Evolutionary conservation across 2,113 vertebrate genomes (phyloP), one percentile per base, ranked within the genome.

Genomic region (Microtus ochrogaster): DNA sequence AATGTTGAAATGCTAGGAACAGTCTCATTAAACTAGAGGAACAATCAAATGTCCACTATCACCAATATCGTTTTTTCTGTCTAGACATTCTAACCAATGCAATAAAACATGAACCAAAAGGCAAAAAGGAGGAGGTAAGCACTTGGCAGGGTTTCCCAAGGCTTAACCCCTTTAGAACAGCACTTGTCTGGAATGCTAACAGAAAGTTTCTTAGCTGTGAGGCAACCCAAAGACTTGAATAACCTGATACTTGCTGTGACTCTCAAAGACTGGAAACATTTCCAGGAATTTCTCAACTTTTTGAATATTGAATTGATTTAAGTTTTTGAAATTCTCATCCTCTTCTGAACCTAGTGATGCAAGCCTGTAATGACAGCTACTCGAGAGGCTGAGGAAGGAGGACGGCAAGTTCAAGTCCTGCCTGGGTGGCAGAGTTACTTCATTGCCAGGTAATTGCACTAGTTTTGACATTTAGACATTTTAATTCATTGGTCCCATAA

Each of bases 51-150:
- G 72, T 39, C 49, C 44, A 66, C 83, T 76, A 68, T 61, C 70
- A 93, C 33, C 16, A n/a, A 4, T 85, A 77, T 87, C 65, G 72
- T 77, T 95, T 84, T 87, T n/a, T 39, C n/a, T 17, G 86, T 86
- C 86, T 92, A 63, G 65, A 78, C 4, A 5, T 63, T 49, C 30
- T 30, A 81, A 65, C 92, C 87, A 77, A 72, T 16, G 65, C 70
- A 90, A 92, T 85, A 93, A 96, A 95, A 92, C 79, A 73, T 5
- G 70, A 96, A 88, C 63, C 49, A 93, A 96, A 94, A 44, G 5
- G 55, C 13, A 74, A 74, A 13, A 74, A 82, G 61, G 7, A 33
- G 66, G 36, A 93, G 95, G 70, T 10, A n/a, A 70, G 36, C 19
- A n/a, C 30, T 66, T 97, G 87, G 94, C 95, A 91, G 41, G 12